Evolutionary conservation across 1,140 invertebrate genomes (phyloP).

Genomic region (Phymorhynchus buccinoides): DNA sequence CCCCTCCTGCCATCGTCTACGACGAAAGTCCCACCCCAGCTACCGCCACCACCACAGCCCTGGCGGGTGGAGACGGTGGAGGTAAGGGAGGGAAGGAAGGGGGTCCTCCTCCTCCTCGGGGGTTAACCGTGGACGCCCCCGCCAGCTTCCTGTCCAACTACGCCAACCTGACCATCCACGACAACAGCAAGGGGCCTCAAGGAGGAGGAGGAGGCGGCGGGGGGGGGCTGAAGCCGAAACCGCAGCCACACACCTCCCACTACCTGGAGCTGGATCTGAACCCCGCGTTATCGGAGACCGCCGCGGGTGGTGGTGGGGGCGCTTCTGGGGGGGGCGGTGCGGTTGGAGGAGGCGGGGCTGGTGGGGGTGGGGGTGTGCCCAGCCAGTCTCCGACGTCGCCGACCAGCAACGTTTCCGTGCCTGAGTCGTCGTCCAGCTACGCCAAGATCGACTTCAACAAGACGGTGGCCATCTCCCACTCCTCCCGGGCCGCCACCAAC

Average conservation of each 20-base stretch:
- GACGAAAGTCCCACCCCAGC: too few relatives aligned
- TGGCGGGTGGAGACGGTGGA: too few relatives aligned
- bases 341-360: too few relatives aligned
- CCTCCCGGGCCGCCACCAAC: slow-evolving; percentile 63
- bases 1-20: not conserved
- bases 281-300: slow-evolving; percentile 60
- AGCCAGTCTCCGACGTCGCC: slow-evolving; percentile 76
- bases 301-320: not conserved
- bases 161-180: slow-evolving; percentile 53
- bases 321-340: slow-evolving; percentile 36
- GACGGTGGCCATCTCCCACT: slow-evolving; percentile 84
- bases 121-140: slow-evolving; percentile 26
- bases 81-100: not conserved
- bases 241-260: slow-evolving; percentile 76
- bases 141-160: slow-evolving; percentile 49
- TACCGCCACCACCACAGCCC: too few relatives aligned
- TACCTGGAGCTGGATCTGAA: slow-evolving; percentile 86
- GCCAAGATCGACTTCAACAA: slow-evolving; percentile 95
- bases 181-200: not conserved
- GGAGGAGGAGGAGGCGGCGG: not conserved
- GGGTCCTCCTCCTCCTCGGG: not conserved
- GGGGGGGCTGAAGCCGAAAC: not conserved
- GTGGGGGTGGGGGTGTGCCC: slow-evolving; percentile 44
- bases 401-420: slow-evolving; percentile 67
- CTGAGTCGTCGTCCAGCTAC: slow-evolving; percentile 77